These are phyloP conservation scores for Heterodera filipjevi DNA, from an alignment of 2,888 invertebrate species.

Conservation along the genomic window DNA sequence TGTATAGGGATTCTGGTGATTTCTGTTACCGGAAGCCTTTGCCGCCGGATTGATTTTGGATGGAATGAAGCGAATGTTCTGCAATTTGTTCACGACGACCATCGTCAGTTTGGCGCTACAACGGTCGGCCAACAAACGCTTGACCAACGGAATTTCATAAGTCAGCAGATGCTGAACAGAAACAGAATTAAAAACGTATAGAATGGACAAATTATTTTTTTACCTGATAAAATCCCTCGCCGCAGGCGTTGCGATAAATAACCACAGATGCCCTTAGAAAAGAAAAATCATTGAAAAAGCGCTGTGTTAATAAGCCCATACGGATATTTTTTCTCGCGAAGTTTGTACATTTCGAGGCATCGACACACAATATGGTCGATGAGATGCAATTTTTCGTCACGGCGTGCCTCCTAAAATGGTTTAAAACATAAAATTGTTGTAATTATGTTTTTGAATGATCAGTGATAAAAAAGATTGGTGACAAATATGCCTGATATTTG, in stretches of 20 bases:
- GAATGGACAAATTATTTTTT: background rate
- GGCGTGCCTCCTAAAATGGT: slow-evolving; percentile 27
- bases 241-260: slow-evolving; percentile 50
- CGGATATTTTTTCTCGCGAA: background rate
- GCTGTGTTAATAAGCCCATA: background rate
- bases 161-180: slow-evolving; percentile 41
- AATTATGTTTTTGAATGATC: background rate
- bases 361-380: slow-evolving; percentile 33
- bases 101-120: slow-evolving; percentile 43
- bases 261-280: slow-evolving; percentile 41
- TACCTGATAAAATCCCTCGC: slow-evolving; percentile 41
- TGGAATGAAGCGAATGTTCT: slow-evolving; percentile 30
- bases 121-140: slow-evolving; percentile 35
- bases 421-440: background rate
- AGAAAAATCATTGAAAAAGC: too few relatives aligned
- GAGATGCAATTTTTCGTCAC: slow-evolving; percentile 40
- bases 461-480: background rate
- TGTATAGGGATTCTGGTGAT: too few relatives aligned
- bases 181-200: background rate
- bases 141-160: slow-evolving; percentile 51
- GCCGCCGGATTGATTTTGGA: slow-evolving; percentile 25
- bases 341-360: slow-evolving; percentile 21
- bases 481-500: slow-evolving; percentile 33
- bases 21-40: slow-evolving; percentile 27
- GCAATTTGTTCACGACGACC: slow-evolving; percentile 53